Evolutionary conservation across 2,797 vertebrate genomes (phyloP).

Genomic region (Lithobates sylvaticus): DNA sequence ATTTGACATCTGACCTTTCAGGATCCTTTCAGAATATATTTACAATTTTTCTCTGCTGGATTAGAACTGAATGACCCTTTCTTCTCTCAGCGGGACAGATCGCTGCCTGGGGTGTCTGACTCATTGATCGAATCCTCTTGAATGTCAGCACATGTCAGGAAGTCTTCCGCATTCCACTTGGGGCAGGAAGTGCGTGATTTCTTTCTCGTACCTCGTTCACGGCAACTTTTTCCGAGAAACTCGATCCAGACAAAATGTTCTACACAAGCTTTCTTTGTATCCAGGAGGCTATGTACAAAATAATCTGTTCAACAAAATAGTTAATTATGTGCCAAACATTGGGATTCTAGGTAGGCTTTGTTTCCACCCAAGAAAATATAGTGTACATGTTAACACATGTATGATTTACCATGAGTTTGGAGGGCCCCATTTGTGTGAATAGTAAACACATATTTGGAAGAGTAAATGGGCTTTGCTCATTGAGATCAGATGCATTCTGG

Average conservation of each 20-base stretch:
- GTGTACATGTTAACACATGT: neutral
- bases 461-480: neutral
- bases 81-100: neutral
- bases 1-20: neutral
- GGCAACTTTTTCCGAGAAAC: constrained; percentile 16
- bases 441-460: neutral
- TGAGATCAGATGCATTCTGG: too few relatives aligned
- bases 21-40: neutral
- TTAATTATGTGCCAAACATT: neutral
- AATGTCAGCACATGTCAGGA: constrained; percentile 8
- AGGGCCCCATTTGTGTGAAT: too few relatives aligned
- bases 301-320: neutral
- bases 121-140: neutral
- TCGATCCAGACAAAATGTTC: constrained; percentile 12
- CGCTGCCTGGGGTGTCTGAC: neutral
- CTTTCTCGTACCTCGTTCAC: neutral
- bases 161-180: constrained; percentile 28
- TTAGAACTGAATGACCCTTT: neutral
- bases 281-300: neutral
- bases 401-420: neutral
- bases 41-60: neutral
- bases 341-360: neutral
- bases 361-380: neutral
- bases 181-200: constrained; percentile 16
- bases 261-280: neutral